These are phyloP conservation scores for Aphidius ervi DNA, from an alignment of 1,140 invertebrate genomes.

Conservation along the genomic window DNA sequence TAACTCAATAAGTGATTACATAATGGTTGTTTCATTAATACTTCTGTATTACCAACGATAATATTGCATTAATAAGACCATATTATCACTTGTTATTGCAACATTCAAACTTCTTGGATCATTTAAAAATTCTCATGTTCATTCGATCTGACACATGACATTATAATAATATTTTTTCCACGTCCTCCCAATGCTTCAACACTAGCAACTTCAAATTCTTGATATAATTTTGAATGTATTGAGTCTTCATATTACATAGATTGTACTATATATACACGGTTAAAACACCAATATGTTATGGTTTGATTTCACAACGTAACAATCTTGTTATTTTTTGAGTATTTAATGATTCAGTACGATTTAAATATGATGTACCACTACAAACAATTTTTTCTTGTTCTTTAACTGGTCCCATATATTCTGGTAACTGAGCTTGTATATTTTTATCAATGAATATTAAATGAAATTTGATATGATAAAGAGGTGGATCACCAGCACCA, in stretches of 20 bases:
- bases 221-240: constrained; percentile 93
- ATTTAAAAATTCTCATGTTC: constrained; percentile 94
- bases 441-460: constrained; percentile 99
- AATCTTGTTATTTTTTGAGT: constrained; percentile 96
- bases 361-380: constrained; percentile 96
- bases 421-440: constrained; percentile 91
- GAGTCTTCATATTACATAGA: constrained; percentile 99
- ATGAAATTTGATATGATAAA: constrained; percentile 90
- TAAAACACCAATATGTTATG: constrained; percentile 99
- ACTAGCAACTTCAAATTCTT: too few relatives aligned
- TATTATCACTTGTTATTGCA: constrained; percentile 96
- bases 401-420: constrained; percentile 97
- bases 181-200: constrained; percentile 97
- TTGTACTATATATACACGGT: constrained; percentile 97
- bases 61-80: constrained; percentile 71
- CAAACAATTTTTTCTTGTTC: constrained; percentile 99
- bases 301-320: constrained; percentile 89
- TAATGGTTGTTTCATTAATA: too few relatives aligned
- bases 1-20: constrained; percentile 98
- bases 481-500: constrained; percentile 91
- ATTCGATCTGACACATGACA: constrained; percentile 92
- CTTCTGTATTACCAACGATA: constrained; percentile 98
- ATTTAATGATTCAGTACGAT: constrained; percentile 96
- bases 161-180: constrained; percentile 99
- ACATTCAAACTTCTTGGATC: constrained; percentile 97